Evolutionary conservation across 2,888 invertebrate species (phyloP).

Genomic region (Calliphora vomitoria): DNA sequence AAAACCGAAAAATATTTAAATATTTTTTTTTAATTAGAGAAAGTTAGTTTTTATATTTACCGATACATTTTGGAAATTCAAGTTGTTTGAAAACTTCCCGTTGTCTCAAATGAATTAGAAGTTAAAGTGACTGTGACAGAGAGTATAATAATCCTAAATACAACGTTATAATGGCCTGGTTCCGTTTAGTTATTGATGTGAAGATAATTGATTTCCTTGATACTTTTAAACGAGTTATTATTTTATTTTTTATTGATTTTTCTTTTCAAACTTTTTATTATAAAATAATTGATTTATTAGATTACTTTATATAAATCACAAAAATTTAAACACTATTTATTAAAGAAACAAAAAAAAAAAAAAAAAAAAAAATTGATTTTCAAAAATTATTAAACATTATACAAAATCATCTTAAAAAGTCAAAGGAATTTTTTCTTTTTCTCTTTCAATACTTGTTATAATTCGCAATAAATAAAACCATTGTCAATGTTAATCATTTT

Average conservation of each 20-base stretch:
- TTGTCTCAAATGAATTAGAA: not conserved
- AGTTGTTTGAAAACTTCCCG: constrained; percentile 42
- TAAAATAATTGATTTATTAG: not conserved
- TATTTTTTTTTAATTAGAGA: not conserved
- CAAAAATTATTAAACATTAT: not conserved
- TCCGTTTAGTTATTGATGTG: constrained; percentile 23
- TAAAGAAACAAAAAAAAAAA: not conserved
- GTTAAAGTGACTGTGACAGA: not conserved
- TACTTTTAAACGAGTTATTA: constrained; percentile 7
- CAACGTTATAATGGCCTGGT: constrained; percentile 40
- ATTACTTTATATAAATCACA: constrained; percentile 3
- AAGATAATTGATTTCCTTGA: constrained; percentile 37
- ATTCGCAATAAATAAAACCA: constrained; percentile 58
- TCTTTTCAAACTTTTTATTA: constrained; percentile 1
- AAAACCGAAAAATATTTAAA: not conserved
- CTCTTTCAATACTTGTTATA: not conserved
- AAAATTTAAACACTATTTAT: not conserved
- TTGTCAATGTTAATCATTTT: constrained; percentile 73
- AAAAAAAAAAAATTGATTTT: constrained; percentile 22
- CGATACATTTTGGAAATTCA: constrained; percentile 67
- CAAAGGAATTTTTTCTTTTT: constrained; percentile 34
- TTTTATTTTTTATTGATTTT: constrained; percentile 25
- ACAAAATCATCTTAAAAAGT: constrained; percentile 36
- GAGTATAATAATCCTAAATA: constrained; percentile 52
- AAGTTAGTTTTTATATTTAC: constrained; percentile 63